Percentiles rank a stretch among this genome's conserved stretches.
These are phyloP conservation scores for Oligia latruncula DNA, from an alignment of 2,888 invertebrate genomes.

Conservation along the genomic window DNA sequence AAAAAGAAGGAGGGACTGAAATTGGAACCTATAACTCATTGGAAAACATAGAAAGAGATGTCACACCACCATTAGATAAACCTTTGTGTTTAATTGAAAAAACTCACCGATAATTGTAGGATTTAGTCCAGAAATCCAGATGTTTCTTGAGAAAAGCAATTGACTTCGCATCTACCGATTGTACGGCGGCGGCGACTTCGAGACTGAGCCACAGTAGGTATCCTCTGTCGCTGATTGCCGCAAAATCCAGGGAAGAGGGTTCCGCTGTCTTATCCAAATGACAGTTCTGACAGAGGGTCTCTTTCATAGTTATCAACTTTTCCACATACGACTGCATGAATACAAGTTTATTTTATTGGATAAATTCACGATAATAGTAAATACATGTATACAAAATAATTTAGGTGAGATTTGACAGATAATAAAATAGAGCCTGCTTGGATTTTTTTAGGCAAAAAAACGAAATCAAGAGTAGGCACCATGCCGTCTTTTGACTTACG, in stretches of 20 bases:
- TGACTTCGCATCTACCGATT: conserved; percentile 92
- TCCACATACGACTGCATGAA: conserved; percentile 92
- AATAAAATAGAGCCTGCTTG: not conserved
- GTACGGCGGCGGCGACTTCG: conserved; percentile 93
- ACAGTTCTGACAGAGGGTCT: conserved; percentile 89
- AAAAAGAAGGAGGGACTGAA: not conserved
- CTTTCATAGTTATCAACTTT: conserved; percentile 93
- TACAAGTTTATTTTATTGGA: not conserved
- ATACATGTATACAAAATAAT: not conserved
- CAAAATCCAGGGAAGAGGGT: conserved; percentile 93
- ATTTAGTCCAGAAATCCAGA: conserved; percentile 94
- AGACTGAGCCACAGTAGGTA: conserved; percentile 94
- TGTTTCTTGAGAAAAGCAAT: conserved; percentile 94
- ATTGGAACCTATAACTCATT: not conserved
- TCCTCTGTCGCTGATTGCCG: conserved; percentile 94
- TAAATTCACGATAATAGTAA: not conserved
- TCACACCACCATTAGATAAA: not conserved
- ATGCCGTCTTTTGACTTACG: not conserved
- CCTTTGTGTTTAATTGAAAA: not conserved
- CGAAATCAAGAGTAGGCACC: not conserved
- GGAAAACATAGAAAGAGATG: not conserved
- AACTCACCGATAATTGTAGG: conserved; percentile 92
- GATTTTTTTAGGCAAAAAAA: no score
- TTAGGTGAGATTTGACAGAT: not conserved
- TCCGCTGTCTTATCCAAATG: conserved; percentile 92